Evolutionary conservation across 2,113 vertebrate genomes (phyloP).

Genomic region (Chunga burmeisteri): DNA sequence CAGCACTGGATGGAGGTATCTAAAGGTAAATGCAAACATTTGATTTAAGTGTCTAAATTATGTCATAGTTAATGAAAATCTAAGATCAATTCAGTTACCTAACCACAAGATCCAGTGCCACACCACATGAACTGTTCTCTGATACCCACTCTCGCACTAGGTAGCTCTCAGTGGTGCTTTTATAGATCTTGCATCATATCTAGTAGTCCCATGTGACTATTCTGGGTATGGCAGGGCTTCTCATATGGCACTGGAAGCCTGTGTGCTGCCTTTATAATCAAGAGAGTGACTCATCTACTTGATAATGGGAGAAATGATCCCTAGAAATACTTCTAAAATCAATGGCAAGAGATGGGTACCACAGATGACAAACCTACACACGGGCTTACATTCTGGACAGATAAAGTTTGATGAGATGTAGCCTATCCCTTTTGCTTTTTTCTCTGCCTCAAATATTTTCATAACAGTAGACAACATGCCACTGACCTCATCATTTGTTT

Average conservation of each 20-base stretch:
- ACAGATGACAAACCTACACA: neutral
- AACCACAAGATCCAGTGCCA: neutral
- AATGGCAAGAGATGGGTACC: neutral
- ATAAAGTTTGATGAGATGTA: neutral
- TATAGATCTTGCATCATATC: neutral
- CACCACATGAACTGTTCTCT: neutral
- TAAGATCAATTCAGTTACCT: neutral
- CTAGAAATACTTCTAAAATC: neutral
- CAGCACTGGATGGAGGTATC: neutral
- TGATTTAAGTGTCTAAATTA: neutral
- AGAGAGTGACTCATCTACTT: neutral
- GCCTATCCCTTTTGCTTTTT: neutral
- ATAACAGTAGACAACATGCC: neutral
- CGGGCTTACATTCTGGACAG: neutral
- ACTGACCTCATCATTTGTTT: neutral
- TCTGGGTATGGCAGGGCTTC: neutral
- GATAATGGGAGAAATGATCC: neutral
- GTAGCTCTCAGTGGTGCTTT: neutral
- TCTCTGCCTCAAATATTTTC: neutral
- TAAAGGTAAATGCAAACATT: neutral
- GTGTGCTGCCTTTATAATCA: neutral
- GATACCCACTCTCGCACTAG: neutral
- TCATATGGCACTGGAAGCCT: neutral
- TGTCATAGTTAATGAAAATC: neutral
- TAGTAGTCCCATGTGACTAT: neutral